phyloP scores from a whole-genome alignment of 2,113 vertebrate species.

The Chlorodrepanis virens region DNA sequence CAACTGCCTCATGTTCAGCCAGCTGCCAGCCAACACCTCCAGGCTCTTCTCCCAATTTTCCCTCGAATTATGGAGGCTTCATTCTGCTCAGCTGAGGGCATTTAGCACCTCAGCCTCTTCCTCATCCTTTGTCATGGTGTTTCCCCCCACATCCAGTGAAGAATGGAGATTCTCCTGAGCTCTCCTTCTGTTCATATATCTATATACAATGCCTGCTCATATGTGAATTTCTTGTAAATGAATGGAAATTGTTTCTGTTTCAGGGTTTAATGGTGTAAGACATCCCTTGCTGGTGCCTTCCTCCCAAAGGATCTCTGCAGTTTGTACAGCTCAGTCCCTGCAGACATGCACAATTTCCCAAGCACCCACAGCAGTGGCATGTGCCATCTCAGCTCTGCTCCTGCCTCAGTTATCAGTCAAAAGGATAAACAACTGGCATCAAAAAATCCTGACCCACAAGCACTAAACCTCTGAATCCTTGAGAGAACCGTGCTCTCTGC shows the following conservation, averaged over 20 bases:
- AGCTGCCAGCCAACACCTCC: neutral
- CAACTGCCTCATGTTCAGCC: neutral
- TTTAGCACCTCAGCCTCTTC: neutral
- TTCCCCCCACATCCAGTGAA: neutral
- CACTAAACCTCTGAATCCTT: neutral
- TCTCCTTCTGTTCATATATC: neutral
- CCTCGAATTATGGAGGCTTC: neutral
- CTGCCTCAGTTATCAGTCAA: neutral
- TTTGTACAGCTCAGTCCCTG: neutral
- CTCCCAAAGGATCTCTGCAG: neutral
- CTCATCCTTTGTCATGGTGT: fast-evolving
- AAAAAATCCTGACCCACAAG: neutral
- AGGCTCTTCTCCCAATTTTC: neutral
- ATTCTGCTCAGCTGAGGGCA: neutral
- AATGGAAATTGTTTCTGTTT: neutral
- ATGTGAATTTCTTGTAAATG: neutral
- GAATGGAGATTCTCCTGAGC: neutral
- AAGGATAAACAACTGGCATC: neutral
- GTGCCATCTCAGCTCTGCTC: neutral
- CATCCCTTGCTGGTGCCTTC: neutral
- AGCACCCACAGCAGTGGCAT: neutral
- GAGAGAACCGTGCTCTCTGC: neutral
- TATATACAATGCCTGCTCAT: neutral
- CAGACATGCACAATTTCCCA: neutral
- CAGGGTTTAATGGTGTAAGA: neutral